A percentile compares a stretch with the other conserved stretches of the same genome.
phyloP scores from a whole-genome alignment of 2,888 invertebrate species.

The Catocala sponsa region DNA sequence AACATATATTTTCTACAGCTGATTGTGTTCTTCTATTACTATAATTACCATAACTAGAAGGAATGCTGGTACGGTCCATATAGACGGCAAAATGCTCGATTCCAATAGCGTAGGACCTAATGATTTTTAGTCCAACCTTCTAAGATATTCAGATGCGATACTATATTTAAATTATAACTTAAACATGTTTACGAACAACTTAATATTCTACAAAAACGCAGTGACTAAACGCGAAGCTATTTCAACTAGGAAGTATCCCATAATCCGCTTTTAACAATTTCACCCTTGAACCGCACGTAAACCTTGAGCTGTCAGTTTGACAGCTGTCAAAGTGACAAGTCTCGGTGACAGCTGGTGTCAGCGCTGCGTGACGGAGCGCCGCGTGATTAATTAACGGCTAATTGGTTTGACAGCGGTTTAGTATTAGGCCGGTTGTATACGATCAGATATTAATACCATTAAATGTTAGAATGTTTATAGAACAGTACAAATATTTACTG shows the following conservation, averaged over 20 bases:
- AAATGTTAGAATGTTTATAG: background rate
- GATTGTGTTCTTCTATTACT: too few species aligned
- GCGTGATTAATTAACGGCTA: constrained; percentile 68
- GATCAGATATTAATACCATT: constrained; percentile 21
- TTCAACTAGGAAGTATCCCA: constrained; percentile 38
- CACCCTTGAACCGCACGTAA: constrained; percentile 58
- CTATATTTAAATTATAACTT: too few species aligned
- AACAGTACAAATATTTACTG: background rate
- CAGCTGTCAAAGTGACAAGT: constrained; percentile 70
- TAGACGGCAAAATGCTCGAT: too few species aligned
- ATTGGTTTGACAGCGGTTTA: constrained; percentile 68
- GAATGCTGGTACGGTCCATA: too few species aligned
- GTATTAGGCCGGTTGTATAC: constrained; percentile 45
- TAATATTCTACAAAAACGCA: background rate
- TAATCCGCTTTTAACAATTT: constrained; percentile 31
- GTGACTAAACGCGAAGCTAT: background rate
- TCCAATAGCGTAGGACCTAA: too few species aligned
- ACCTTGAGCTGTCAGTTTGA: constrained; percentile 76
- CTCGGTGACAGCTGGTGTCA: constrained; percentile 60
- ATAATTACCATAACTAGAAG: too few species aligned
- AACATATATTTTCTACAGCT: too few species aligned
- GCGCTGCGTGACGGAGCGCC: constrained; percentile 63
- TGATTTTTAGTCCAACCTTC: too few species aligned
- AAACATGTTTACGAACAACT: too few species aligned
- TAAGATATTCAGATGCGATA: background rate